Evolutionary conservation across 2,113 vertebrate species (phyloP).

Genomic region (Uria aalge): DNA sequence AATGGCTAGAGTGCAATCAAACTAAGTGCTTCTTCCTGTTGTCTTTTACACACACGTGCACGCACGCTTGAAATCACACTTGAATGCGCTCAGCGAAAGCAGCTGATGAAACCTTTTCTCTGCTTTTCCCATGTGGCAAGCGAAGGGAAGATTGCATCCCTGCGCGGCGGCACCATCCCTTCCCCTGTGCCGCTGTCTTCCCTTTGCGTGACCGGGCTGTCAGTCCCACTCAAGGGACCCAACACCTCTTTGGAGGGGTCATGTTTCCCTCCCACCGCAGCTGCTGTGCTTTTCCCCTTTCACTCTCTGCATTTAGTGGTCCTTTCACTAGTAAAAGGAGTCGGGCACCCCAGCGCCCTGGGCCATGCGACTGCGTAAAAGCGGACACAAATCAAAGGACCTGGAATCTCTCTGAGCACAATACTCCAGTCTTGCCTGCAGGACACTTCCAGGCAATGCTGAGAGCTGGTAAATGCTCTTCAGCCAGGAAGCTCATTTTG

Average conservation of each 20-base stretch:
- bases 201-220: not conserved
- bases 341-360: not conserved
- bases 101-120: not conserved
- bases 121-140: not conserved
- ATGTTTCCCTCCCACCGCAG: not conserved
- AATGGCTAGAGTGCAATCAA: conserved; percentile 43
- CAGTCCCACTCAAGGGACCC: not conserved
- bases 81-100: not conserved
- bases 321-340: not conserved
- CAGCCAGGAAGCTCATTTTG: not conserved
- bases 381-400: not conserved
- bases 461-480: not conserved
- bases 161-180: not conserved
- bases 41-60: not conserved
- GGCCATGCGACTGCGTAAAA: not conserved
- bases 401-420: not conserved
- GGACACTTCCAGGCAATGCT: not conserved
- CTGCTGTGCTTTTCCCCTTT: not conserved
- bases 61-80: not conserved
- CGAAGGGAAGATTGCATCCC: not conserved
- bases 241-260: not conserved
- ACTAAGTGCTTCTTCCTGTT: conserved; percentile 56
- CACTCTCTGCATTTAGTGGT: not conserved
- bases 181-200: not conserved
- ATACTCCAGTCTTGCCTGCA: not conserved